Percentiles rank a stretch among this genome's conserved stretches.
Conservation (phyloP, 2,113 vertebrate genomes). For the Pteronura brasiliensis region DNA sequence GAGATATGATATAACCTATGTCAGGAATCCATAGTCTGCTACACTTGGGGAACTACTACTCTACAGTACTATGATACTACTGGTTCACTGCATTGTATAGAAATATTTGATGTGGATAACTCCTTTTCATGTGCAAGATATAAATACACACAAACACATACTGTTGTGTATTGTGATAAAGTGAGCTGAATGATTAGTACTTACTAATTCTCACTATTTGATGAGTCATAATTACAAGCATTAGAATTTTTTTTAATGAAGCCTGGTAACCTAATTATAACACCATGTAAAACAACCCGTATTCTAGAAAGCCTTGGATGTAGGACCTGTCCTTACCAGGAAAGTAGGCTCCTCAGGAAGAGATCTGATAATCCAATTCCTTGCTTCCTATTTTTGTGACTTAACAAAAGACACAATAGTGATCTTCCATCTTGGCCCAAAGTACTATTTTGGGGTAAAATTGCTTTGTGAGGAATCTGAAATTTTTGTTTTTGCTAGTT, state of each 20-base stretch:
- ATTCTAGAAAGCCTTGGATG: not conserved
- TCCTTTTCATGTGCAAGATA: not conserved
- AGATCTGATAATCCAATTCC: not conserved
- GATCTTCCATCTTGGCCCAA: not conserved
- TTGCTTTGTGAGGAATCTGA: slow-evolving; percentile 2
- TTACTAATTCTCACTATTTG: not conserved
- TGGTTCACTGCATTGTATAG: not conserved
- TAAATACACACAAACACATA: not conserved
- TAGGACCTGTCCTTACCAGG: not conserved
- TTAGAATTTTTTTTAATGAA: not conserved
- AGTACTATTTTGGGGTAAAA: not conserved
- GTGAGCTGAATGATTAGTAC: not conserved
- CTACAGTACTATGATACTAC: not conserved
- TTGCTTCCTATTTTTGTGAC: not conserved
- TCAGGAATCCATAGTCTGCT: not conserved
- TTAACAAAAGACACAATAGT: not conserved
- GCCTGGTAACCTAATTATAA: not conserved
- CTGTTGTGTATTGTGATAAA: not conserved
- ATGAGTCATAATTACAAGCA: not conserved
- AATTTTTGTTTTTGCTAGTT: not conserved
- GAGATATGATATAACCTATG: not conserved
- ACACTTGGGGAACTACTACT: not conserved
- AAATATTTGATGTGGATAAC: not conserved
- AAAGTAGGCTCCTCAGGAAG: slow-evolving; percentile 16
- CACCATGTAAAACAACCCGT: not conserved